These are phyloP conservation scores for Sebastes steindachneri DNA, from an alignment of 2,797 vertebrate species.

Conservation along the genomic window DNA sequence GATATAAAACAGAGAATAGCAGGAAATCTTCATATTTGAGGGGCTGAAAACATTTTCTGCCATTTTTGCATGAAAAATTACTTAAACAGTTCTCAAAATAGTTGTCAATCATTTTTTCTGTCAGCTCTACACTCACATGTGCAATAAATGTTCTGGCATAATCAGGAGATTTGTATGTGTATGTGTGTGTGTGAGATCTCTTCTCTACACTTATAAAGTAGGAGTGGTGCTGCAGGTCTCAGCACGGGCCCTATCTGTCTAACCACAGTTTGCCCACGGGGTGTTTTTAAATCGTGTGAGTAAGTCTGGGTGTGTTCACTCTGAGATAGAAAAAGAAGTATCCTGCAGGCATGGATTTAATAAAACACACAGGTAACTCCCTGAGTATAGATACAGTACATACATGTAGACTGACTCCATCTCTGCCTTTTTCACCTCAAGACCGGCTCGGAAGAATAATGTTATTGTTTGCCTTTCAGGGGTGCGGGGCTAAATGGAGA, in stretches of 20 bases:
- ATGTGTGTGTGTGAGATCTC: neutral
- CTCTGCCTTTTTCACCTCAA: conserved; percentile 24
- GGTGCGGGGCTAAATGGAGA: conserved; percentile 33
- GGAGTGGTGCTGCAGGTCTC: conserved; percentile 56
- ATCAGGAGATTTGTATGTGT: neutral
- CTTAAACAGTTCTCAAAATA: too few species aligned
- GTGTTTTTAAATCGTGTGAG: conserved; percentile 49
- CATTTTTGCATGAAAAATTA: too few species aligned
- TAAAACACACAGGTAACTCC: conserved; percentile 27
- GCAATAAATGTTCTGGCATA: fast-evolving
- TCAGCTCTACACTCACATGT: too few species aligned
- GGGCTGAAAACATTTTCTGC: too few species aligned
- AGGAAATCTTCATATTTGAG: too few species aligned
- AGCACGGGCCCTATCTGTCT: conserved; percentile 48
- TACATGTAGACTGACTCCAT: conserved; percentile 7
- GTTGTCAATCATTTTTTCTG: too few species aligned
- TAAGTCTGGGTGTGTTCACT: conserved; percentile 39
- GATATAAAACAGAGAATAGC: too few species aligned
- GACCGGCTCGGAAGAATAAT: conserved; percentile 54
- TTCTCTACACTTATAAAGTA: conserved; percentile 7
- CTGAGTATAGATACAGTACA: neutral
- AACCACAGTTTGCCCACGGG: conserved; percentile 47
- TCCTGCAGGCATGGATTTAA: conserved; percentile 57
- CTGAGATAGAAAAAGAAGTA: conserved; percentile 44
- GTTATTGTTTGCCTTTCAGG: conserved; percentile 68